Conservation (phyloP, 2,113 vertebrate genomes). For the Chaetodon trifascialis region DNA sequence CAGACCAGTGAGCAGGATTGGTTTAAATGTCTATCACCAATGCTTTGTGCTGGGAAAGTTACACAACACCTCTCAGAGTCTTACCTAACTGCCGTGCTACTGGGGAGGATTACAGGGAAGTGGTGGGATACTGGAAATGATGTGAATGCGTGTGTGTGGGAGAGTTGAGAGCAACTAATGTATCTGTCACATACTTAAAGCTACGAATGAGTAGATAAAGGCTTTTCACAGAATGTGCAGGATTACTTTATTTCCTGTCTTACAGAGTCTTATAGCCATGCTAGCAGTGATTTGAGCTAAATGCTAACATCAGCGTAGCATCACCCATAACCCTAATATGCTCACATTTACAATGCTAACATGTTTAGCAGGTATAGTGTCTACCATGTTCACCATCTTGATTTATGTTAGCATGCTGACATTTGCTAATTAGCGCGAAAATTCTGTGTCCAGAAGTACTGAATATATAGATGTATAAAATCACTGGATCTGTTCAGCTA, state of each 20-base stretch:
- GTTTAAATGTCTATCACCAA: constrained; percentile 32
- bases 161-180: not conserved
- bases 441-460: not conserved
- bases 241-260: not conserved
- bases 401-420: no score
- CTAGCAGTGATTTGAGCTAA: not conserved
- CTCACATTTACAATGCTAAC: no score
- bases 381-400: no score
- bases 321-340: no score
- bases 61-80: constrained; percentile 47
- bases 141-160: not conserved
- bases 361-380: no score
- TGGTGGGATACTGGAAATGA: constrained; percentile 30
- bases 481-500: no score
- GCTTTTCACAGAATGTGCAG: constrained; percentile 14
- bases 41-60: constrained; percentile 41
- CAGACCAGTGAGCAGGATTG: constrained; percentile 50
- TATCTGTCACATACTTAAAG: not conserved
- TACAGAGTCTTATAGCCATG: not conserved
- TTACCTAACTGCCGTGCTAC: constrained; percentile 41
- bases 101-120: constrained; percentile 46
- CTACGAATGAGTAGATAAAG: not conserved
- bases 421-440: not conserved
- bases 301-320: no score
- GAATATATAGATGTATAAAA: no score